Base-by-base conservation (phyloP, 2,113 vertebrate species). In the Girardinichthys multiradiatus region DNA sequence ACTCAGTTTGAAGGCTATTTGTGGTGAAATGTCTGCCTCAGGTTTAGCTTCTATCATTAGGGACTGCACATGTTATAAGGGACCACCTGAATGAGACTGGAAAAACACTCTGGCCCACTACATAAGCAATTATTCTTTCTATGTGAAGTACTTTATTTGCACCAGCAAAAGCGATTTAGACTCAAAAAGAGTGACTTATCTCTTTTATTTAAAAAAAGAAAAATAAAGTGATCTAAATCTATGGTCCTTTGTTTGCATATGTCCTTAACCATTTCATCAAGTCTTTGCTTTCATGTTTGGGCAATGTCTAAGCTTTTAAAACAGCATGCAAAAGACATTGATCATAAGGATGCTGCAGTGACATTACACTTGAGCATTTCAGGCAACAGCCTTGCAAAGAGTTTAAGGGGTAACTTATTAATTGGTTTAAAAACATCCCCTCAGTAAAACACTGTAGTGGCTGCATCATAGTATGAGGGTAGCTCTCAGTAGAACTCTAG, bases 31-130 rank as follows among this genome's bases (percentile, higher is more conserved):
- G 24, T 77, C n/a, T 8, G 26, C 60, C 72, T 78, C 57, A n/a
- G 51, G 37, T 54, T 26, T 64, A 63, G 42, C 30, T 48, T 6
- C 21, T 68, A 70, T 87, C 77, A 79, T 83, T 76, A 76, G 21
- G 48, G 48, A 17, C 70, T 62, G 58, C 35, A 14, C 48, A 21
- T 35, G 37, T 74, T 54, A 57, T 60, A 13, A 45, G 51, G 69
- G 29, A 4, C 35, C 11, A 39, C 30, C 31, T 12, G 3, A 63
- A 35, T n/a, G 61, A 12, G 10, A 13, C 31, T 31, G 28, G n/a
- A n/a, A 54, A 67, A 68, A 45, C 27, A 28, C 24, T 51, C 70
- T 62, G 74, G 59, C 51, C 58, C 12, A 79, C 19, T n/a, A 19
- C 24, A 27, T 68, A 57, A 10, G 14, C 27, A 29, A 8, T 33